Evolutionary conservation across 2,888 invertebrate genomes (phyloP), one percentile per base, ranked within the genome.

Genomic region (Drosophila barbarae): DNA sequence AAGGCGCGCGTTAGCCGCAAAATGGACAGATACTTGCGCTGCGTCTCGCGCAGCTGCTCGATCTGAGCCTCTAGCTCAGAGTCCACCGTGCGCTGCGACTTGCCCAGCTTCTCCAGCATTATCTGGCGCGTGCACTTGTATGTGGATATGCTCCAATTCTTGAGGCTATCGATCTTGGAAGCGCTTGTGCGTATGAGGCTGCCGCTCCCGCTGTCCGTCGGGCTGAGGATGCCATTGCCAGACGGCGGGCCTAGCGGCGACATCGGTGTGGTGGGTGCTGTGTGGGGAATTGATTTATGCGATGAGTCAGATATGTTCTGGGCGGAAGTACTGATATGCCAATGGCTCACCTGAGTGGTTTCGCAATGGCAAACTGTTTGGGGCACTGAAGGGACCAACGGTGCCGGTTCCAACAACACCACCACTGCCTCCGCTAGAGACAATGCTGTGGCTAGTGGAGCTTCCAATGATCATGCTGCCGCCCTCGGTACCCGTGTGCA

Each of bases 51-150:
- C 66, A 98, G 90, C 79, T 94, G 92, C 89, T 98, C 98, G 77
- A 99, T 98, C 90, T 97, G 96, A 15, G 95, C 93, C 90, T 99
- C 99, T 83, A 99, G 90, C 90, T 98, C 98, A 1, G 96, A 94
- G 88, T 97, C 96, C 51, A 96, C 95, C 42, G 96, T 97, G 65
- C 96, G 92, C 9, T 96, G 95, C 44, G 95, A 95, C 91, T 98
- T 99, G 18, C 99, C 99, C 58, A 99, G 91, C 88, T 97, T 97
- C 89, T 99, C 99, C 77, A 97, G 95, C 90, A 99, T 94, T 66
- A 98, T 92, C 89, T 99, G 99, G 85, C 96, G 95, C 7, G 99
- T 99, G 89, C 98, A 99, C 90, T 98, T 99, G 90, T 98, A 99
- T 0, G 98, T 98, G 67, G 98, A 98, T 87, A 99, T 96, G 71